These are phyloP conservation scores for Papilio protenor DNA, from an alignment of 2,888 invertebrate species.

Conservation along the genomic window DNA sequence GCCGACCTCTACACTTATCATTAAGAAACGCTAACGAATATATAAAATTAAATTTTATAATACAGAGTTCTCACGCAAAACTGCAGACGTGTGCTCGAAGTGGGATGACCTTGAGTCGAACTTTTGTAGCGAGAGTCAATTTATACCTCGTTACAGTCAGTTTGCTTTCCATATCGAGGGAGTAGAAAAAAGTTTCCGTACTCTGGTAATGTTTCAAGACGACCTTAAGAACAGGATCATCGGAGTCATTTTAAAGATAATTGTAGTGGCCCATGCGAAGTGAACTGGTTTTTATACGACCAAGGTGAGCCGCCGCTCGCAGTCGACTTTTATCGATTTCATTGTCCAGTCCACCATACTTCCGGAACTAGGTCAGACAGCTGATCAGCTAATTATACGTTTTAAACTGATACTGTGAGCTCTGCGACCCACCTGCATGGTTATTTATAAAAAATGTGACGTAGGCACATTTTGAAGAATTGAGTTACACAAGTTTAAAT, in stretches of 20 bases:
- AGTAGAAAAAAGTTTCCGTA: conserved; percentile 50
- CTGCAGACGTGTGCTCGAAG: conserved; percentile 57
- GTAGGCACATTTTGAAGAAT: background rate
- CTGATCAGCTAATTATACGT: conserved; percentile 45
- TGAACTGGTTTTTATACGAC: conserved; percentile 62
- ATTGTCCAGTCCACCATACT: conserved; percentile 53
- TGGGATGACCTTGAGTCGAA: conserved; percentile 58
- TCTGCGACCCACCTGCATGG: background rate
- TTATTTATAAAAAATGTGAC: background rate
- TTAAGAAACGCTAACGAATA: conserved; percentile 68
- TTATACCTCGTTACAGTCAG: conserved; percentile 42
- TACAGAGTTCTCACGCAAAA: conserved; percentile 73
- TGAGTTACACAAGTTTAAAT: background rate
- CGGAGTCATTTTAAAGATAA: conserved; percentile 57
- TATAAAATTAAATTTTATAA: conserved; percentile 69
- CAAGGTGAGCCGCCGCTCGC: conserved; percentile 64
- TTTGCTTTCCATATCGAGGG: conserved; percentile 41
- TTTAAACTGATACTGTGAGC: conserved; percentile 1
- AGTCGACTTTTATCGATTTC: conserved; percentile 45
- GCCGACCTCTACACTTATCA: conserved; percentile 72
- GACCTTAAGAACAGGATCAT: conserved; percentile 63
- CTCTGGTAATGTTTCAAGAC: conserved; percentile 48
- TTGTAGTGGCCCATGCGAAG: conserved; percentile 54
- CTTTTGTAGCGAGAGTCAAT: conserved; percentile 49
- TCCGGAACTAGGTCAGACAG: conserved; percentile 55